A percentile compares a stretch with the other conserved stretches of the same genome.
Conservation (phyloP, 2,113 vertebrate species). For the Canis aureus region DNA sequence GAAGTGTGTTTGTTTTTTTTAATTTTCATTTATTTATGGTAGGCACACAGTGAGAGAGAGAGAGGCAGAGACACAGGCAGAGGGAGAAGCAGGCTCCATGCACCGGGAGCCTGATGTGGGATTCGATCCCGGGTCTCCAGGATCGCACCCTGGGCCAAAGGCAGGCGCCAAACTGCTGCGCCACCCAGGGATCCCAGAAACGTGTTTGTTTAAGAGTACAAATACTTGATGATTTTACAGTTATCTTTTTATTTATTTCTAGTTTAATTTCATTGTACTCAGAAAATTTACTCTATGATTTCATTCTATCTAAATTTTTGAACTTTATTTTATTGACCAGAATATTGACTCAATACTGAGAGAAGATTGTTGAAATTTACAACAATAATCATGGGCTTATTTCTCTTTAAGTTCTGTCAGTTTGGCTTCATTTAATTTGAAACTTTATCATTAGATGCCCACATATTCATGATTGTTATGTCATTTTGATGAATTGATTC, state of each 20-base stretch:
- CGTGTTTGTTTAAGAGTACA: not conserved
- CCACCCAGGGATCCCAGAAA: no score
- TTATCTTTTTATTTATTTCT: conserved; percentile 26
- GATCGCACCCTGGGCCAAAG: no score
- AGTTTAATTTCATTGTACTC: not conserved
- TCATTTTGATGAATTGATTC: conserved; percentile 45
- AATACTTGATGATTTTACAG: conserved; percentile 14
- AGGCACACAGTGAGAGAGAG: no score
- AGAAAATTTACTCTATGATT: not conserved
- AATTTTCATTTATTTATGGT: no score
- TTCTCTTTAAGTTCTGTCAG: not conserved
- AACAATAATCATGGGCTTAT: not conserved
- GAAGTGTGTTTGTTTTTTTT: not conserved
- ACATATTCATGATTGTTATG: not conserved
- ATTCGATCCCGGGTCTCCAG: no score
- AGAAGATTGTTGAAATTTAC: conserved; percentile 28
- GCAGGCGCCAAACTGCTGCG: no score
- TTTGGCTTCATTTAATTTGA: conserved; percentile 18
- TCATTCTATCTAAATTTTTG: not conserved
- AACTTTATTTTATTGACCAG: not conserved
- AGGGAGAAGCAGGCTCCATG: no score
- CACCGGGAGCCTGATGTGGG: no score
- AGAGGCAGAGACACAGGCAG: no score
- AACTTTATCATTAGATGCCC: not conserved
- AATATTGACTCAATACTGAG: not conserved